These are phyloP conservation scores for Coenonympha glycerion DNA, from an alignment of 2,888 invertebrate species.

Conservation along the genomic window DNA sequence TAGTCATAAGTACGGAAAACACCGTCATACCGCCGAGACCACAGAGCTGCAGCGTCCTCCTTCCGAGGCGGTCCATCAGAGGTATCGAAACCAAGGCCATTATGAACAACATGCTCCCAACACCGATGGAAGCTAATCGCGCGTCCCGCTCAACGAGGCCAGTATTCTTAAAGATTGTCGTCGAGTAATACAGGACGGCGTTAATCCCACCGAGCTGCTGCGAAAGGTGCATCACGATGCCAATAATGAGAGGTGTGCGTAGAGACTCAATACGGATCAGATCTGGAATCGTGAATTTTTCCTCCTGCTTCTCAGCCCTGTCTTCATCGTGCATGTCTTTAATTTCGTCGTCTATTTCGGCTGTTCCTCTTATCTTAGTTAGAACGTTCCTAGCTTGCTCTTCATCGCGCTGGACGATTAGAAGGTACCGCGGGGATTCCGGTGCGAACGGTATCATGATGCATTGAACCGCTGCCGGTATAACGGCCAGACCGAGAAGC, in stretches of 20 bases:
- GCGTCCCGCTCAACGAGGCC: constrained; percentile 77
- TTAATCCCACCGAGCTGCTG: constrained; percentile 72
- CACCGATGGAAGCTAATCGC: constrained; percentile 81
- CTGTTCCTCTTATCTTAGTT: constrained; percentile 52
- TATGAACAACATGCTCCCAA: constrained; percentile 81
- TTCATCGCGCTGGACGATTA: constrained; percentile 59
- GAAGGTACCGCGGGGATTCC: constrained; percentile 65
- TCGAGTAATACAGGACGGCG: constrained; percentile 83
- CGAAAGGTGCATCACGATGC: constrained; percentile 70
- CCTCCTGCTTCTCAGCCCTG: constrained; percentile 57
- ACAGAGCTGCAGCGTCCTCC: constrained; percentile 81
- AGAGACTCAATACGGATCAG: constrained; percentile 51
- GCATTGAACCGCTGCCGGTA: constrained; percentile 61
- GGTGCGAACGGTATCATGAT: constrained; percentile 61
- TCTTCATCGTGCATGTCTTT: constrained; percentile 70
- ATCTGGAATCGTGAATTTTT: constrained; percentile 58
- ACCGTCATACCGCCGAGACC: constrained; percentile 84
- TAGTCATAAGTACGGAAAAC: constrained; percentile 82
- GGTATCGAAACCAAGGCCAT: constrained; percentile 86
- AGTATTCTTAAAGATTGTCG: constrained; percentile 78
- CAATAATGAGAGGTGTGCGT: constrained; percentile 63
- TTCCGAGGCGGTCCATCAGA: constrained; percentile 83
- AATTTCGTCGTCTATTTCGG: constrained; percentile 64
- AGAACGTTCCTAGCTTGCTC: constrained; percentile 55
- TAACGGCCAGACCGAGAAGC: constrained; percentile 61